These are phyloP conservation scores for Volucella zonaria DNA, from an alignment of 2,888 invertebrate genomes.

Conservation along the genomic window DNA sequence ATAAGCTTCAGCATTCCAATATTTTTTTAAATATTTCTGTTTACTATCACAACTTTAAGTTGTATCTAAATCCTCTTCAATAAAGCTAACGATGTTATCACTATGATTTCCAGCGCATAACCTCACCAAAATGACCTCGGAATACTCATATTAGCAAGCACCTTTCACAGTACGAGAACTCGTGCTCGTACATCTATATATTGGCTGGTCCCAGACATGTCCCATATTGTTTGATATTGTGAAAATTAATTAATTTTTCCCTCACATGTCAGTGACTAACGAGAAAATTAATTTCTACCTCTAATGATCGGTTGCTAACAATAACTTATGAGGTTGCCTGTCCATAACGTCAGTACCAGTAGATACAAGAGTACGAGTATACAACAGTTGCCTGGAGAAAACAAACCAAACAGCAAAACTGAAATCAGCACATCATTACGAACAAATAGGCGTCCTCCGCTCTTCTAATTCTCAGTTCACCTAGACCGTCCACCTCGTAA, in stretches of 20 bases:
- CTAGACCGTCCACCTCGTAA: no score
- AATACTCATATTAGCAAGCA: no score
- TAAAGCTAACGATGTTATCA: no score
- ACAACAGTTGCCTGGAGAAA: slow-evolving; percentile 10
- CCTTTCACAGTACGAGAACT: no score
- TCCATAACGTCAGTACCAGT: slow-evolving; percentile 4
- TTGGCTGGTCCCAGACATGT: no score
- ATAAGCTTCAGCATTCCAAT: no score
- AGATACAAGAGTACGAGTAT: not conserved
- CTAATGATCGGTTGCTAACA: slow-evolving; percentile 52
- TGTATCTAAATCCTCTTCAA: no score
- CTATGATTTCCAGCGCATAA: no score
- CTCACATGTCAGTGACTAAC: slow-evolving; percentile 23
- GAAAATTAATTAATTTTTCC: slow-evolving; percentile 31
- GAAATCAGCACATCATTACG: slow-evolving; percentile 60
- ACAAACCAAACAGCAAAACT: not conserved
- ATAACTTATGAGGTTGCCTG: slow-evolving; percentile 48
- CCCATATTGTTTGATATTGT: not conserved
- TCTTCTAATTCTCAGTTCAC: not conserved
- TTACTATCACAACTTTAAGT: no score
- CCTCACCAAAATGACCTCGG: no score
- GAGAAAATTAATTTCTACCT: slow-evolving; percentile 50
- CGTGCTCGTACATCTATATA: no score
- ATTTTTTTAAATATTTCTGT: no score
- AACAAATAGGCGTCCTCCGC: not conserved